Evolutionary conservation across 2,113 vertebrate genomes (phyloP), one percentile per base, ranked within the genome.

Genomic region (Siniperca knerii): DNA sequence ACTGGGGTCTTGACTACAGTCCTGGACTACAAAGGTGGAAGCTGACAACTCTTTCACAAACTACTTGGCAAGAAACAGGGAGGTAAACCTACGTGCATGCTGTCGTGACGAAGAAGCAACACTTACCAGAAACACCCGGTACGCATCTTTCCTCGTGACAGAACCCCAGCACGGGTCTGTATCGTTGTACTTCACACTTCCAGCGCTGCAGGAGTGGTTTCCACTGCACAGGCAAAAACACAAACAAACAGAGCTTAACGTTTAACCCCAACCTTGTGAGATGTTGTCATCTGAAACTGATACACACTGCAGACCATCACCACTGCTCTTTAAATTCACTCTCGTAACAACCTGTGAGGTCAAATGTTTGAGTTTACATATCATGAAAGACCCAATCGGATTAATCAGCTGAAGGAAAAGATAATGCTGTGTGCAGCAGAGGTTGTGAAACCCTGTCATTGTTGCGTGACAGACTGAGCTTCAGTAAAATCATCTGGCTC

Each of bases 91-190:
- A 12, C 35, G 54, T n/a, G 23, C 21, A 2, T 11, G 18, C 40
- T 70, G 37, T 16, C 18, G 18, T 12, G 50, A 76, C 1, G 7
- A 33, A 33, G 21, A 37, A 4, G 46, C 6, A 23, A 10, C 37
- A 95, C 97, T 98, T 85, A 99, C 98, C 97, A 99, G 86, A 76
- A 99, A 99, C 55, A 98, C 96, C n/a, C 97, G 95, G 95, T 99
- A 99, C 8, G 97, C 97, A 54, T 99, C 97, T 77, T 96, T 96
- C 12, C 98, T 94, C 0, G 95, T 96, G 78, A 99, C 95, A 0
- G 96, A 92, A 1, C 98, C 98, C 98, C 98, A 99, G 95, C 98
- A 99, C 2, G 83, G 90, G 48, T 99, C 98, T 0, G 98, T 99
- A 75, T 99, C 98, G 0, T 98, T 98, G 93, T 97, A 96, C 90